Conservation (phyloP, 92 coral and sea anemone genomes). For the Meandrina meandrites region DNA sequence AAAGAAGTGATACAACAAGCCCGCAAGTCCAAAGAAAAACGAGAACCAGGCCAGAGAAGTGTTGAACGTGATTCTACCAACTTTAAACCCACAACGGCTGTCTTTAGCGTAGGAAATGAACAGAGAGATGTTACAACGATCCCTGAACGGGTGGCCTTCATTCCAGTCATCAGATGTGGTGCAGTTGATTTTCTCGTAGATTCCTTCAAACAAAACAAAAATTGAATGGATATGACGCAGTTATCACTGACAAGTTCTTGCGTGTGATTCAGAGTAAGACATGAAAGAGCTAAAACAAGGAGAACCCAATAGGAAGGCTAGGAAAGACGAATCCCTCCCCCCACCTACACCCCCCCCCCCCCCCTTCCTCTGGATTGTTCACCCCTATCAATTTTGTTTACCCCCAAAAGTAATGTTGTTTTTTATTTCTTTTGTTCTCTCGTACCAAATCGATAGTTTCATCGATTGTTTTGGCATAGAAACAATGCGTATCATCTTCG, state of each 20-base stretch:
- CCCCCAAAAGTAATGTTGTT: no score
- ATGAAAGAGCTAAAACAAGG: no score
- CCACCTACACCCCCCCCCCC: no score
- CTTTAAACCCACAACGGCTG: conserved; percentile 66
- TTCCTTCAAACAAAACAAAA: conserved; percentile 30
- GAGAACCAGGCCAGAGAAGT: conserved; percentile 82
- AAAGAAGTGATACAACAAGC: conserved; percentile 32
- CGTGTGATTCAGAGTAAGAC: no score
- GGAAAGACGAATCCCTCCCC: no score
- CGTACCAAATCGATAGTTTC: no score
- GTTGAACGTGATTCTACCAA: conserved; percentile 75
- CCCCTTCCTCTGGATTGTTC: no score
- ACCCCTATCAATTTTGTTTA: no score
- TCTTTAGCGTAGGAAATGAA: conserved; percentile 66
- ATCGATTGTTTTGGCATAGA: no score
- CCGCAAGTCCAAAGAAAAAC: conserved; percentile 65
- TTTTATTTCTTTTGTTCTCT: no score
- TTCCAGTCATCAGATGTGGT: conserved; percentile 64
- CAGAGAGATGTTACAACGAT: conserved; percentile 54
- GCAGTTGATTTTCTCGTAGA: conserved; percentile 61
- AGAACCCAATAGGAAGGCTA: no score
- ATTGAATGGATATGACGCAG: background rate
- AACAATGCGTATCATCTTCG: no score
- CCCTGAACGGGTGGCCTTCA: conserved; percentile 65
- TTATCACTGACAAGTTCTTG: background rate